Evolutionary conservation across 2,797 vertebrate species (phyloP).

Genomic region (Iguana delicatissima): DNA sequence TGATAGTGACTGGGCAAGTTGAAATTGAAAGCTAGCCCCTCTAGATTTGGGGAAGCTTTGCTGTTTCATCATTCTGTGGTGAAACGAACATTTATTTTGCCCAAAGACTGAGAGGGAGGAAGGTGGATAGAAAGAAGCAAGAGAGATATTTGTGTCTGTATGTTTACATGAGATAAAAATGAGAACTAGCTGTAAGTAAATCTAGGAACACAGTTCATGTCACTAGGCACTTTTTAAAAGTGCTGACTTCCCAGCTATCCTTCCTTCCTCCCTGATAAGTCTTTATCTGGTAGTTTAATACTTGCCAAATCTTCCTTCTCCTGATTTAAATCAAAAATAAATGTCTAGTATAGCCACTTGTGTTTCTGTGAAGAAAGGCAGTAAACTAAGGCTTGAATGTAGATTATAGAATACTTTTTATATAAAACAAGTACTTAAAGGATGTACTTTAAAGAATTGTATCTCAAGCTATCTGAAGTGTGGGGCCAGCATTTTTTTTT

Average conservation of each 20-base stretch:
- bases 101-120: not conserved
- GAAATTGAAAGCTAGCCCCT: constrained; percentile 65
- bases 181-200: constrained; percentile 54
- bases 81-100: constrained; percentile 63
- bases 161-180: constrained; percentile 62
- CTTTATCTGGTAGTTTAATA: constrained; percentile 21
- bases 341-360: not conserved
- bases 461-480: too few species aligned
- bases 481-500: too few species aligned
- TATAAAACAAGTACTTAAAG: too few species aligned
- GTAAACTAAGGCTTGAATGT: not conserved
- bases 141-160: constrained; percentile 55
- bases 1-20: constrained; percentile 65
- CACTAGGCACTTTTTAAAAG: constrained; percentile 48
- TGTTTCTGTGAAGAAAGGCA: not conserved
- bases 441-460: too few species aligned
- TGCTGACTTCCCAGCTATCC: constrained; percentile 18
- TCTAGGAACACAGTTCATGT: constrained; percentile 51
- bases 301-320: not conserved
- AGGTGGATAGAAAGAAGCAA: constrained; percentile 41
- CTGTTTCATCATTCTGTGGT: constrained; percentile 52
- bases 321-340: not conserved
- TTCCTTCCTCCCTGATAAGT: not conserved
- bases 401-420: not conserved
- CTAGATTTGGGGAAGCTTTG: constrained; percentile 2